A percentile compares a stretch with the other conserved stretches of the same genome.
Conservation (phyloP, 30 jellyfish, hydroid and myxozoan species). For the Turritopsis dohrnii region DNA sequence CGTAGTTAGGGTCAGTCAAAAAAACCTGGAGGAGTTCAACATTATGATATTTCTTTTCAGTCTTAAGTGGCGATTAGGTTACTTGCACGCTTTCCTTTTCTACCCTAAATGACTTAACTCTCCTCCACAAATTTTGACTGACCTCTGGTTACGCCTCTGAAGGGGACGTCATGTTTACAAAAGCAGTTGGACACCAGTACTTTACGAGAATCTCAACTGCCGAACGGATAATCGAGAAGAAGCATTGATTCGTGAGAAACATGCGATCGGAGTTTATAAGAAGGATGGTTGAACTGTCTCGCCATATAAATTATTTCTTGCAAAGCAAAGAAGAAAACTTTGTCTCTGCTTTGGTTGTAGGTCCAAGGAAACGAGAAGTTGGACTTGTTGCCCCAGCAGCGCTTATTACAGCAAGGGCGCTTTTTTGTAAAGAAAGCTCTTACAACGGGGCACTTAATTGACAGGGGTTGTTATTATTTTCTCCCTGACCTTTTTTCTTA, state of each 20-base stretch:
- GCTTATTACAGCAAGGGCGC: background rate
- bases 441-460: background rate
- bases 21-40: too few relatives aligned
- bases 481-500: too few relatives aligned
- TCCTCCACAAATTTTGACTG: too few relatives aligned
- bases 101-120: too few relatives aligned
- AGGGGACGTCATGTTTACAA: slow-evolving; percentile 23
- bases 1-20: too few relatives aligned
- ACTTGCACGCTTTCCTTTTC: too few relatives aligned
- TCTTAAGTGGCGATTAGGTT: too few relatives aligned
- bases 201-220: background rate
- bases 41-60: too few relatives aligned
- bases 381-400: slow-evolving; percentile 12
- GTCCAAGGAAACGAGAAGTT: slow-evolving; percentile 22
- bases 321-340: slow-evolving; percentile 22
- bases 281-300: slow-evolving; percentile 10
- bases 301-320: slow-evolving; percentile 15
- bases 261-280: slow-evolving; percentile 6
- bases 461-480: background rate
- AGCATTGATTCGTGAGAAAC: slow-evolving; percentile 19
- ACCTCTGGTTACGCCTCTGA: too few relatives aligned
- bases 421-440: background rate
- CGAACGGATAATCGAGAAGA: slow-evolving; percentile 16
- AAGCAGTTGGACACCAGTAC: slow-evolving; percentile 25
- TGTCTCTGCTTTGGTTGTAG: slow-evolving; percentile 21